A percentile compares a stretch with the other conserved stretches of the same genome.
These are phyloP conservation scores for Arctocebus calabarensis DNA, from an alignment of 2,797 vertebrate species.

Conservation along the genomic window DNA sequence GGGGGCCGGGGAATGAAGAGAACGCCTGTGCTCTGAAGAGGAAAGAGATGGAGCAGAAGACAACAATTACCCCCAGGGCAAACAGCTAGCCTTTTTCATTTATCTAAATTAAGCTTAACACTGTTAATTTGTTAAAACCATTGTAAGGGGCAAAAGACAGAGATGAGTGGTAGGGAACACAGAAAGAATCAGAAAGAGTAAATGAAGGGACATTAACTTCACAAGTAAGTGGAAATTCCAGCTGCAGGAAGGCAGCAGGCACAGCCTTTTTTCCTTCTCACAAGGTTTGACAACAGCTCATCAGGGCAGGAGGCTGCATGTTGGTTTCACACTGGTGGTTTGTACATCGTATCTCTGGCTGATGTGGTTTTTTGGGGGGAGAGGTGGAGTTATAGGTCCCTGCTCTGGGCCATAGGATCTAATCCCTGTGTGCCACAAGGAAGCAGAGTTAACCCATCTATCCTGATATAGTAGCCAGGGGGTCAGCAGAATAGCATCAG, in stretches of 20 bases:
- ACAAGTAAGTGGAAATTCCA: neutral
- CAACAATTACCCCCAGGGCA: neutral
- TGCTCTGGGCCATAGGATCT: neutral
- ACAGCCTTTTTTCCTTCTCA: rapidly evolving
- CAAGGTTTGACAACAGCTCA: neutral
- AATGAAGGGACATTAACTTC: neutral
- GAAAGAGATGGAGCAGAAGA: neutral
- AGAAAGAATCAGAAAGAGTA: neutral
- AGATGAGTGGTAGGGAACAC: neutral
- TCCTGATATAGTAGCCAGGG: neutral
- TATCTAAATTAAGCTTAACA: neutral
- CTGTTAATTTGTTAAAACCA: neutral
- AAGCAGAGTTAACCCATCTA: neutral
- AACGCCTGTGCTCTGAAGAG: neutral
- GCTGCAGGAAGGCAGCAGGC: neutral
- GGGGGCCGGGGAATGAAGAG: neutral
- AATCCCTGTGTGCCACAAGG: rapidly evolving
- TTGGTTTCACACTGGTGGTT: neutral
- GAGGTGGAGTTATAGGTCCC: too few species aligned
- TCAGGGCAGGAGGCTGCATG: rapidly evolving
- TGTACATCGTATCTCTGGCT: neutral
- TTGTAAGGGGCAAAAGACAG: constrained; percentile 29
- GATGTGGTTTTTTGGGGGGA: neutral
- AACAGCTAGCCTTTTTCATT: neutral
- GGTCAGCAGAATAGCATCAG: neutral